Conservation (phyloP, 37 sponge, comb jelly and placozoan species). For the Hexactinellida sp. region DNA sequence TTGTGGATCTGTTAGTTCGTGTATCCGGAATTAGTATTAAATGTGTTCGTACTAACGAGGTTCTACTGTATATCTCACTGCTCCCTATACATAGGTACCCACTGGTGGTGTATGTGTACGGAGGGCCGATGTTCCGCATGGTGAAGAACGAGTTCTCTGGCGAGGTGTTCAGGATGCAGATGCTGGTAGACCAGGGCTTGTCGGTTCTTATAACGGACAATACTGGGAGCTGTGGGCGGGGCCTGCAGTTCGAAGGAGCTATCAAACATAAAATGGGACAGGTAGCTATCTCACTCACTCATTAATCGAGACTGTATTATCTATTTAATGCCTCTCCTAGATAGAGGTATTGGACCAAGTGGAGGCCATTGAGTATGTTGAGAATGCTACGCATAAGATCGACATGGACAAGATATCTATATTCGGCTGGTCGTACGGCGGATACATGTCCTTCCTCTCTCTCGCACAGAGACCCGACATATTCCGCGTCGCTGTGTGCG, state of each 20-base stretch:
- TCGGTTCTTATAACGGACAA: slow-evolving; percentile 65
- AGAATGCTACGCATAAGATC: slow-evolving; percentile 26
- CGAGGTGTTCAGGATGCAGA: slow-evolving; percentile 20
- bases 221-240: slow-evolving; percentile 49
- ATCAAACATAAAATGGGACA: slow-evolving; percentile 32
- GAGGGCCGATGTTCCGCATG: slow-evolving; percentile 56
- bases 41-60: no score
- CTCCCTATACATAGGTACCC: slow-evolving; percentile 51
- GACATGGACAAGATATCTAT: slow-evolving; percentile 56
- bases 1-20: no score
- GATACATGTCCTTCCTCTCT: slow-evolving; percentile 70
- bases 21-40: no score
- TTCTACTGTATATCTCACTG: no score
- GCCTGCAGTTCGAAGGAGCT: slow-evolving; percentile 44
- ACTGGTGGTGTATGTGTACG: slow-evolving; percentile 61
- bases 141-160: slow-evolving; percentile 31
- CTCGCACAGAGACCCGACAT: slow-evolving; percentile 61
- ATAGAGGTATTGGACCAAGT: slow-evolving; percentile 67
- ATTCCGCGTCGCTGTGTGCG: slow-evolving; percentile 65
- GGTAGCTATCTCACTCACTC: not conserved
- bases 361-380: slow-evolving; percentile 39
- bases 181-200: slow-evolving; percentile 36
- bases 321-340: not conserved
- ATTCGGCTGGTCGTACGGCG: slow-evolving; percentile 82
- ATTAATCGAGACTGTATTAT: not conserved